A percentile compares a stretch with the other conserved stretches of the same genome.
Evolutionary conservation across 2,113 vertebrate species (phyloP).

Genomic region (Poeciliopsis prolifica): DNA sequence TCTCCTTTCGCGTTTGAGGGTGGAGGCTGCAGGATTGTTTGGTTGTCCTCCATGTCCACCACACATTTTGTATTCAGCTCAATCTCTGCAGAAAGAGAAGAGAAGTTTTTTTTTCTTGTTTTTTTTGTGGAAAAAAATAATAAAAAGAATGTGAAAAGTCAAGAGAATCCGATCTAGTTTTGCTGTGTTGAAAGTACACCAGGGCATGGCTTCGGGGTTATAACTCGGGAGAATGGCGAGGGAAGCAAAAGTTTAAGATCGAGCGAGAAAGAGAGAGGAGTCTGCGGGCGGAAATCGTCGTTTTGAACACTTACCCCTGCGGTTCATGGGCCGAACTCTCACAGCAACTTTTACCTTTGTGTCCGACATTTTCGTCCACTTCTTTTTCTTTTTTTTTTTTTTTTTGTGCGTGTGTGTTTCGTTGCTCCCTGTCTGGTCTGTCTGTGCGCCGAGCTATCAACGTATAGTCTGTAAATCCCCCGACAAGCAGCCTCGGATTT

Average conservation of each 20-base stretch:
- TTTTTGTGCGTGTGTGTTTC: neutral
- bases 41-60: constrained; percentile 98
- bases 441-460: constrained; percentile 54
- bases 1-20: constrained; percentile 90
- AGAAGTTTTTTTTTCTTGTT: constrained; percentile 34
- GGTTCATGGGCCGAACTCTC: constrained; percentile 96
- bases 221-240: constrained; percentile 47
- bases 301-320: constrained; percentile 84
- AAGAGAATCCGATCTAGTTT: constrained; percentile 16
- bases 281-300: constrained; percentile 4
- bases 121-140: neutral
- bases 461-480: constrained; percentile 36
- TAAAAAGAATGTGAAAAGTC: constrained; percentile 26
- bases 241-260: constrained; percentile 42
- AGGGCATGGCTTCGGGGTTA: constrained; percentile 24
- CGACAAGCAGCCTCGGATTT: constrained; percentile 53
- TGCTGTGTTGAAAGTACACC: constrained; percentile 12
- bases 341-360: constrained; percentile 98
- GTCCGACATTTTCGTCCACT: constrained; percentile 91
- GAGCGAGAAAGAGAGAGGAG: neutral
- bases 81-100: constrained; percentile 85
- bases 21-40: constrained; percentile 93
- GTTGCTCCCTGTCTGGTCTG: constrained; percentile 49
- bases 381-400: constrained; percentile 22
- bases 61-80: constrained; percentile 98